These are phyloP conservation scores for Agriopis marginaria DNA, from an alignment of 2,888 invertebrate genomes.

Conservation along the genomic window DNA sequence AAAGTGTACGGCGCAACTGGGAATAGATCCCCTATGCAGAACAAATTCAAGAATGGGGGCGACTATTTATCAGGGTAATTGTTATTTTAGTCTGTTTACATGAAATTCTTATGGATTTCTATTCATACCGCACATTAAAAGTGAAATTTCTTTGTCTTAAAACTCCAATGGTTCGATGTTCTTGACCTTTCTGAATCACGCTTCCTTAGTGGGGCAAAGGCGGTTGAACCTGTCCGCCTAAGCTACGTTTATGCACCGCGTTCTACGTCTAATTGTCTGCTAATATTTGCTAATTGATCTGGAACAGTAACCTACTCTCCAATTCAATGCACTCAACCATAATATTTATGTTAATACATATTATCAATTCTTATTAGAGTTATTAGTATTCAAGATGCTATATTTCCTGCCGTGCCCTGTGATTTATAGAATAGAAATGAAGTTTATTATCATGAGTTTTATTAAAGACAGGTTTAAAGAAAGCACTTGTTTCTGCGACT, in stretches of 20 bases:
- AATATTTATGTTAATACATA: no score
- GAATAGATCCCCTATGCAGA: constrained; percentile 89
- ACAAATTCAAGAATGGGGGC: constrained; percentile 78
- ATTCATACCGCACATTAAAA: not conserved
- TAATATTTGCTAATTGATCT: constrained; percentile 59
- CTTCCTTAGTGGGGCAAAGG: constrained; percentile 72
- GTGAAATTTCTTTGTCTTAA: constrained; percentile 54
- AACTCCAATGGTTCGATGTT: constrained; percentile 50
- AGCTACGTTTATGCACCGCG: constrained; percentile 44
- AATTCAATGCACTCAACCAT: constrained; percentile 29
- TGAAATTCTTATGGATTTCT: not conserved
- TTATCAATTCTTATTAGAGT: constrained; percentile 14
- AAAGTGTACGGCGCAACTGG: constrained; percentile 93
- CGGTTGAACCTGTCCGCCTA: constrained; percentile 64
- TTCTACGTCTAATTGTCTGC: constrained; percentile 58
- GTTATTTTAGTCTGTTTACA: constrained; percentile 25
- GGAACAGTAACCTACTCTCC: constrained; percentile 49
- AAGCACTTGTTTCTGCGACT: constrained; percentile 13
- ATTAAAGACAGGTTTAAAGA: constrained; percentile 9
- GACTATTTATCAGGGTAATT: constrained; percentile 76
- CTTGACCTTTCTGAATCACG: constrained; percentile 76
- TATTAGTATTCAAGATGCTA: constrained; percentile 19
- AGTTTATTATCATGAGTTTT: constrained; percentile 3
- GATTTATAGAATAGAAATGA: constrained; percentile 2
- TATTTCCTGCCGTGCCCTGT: constrained; percentile 17